Evolutionary conservation across 64 coral and sea anemone genomes (phyloP), one percentile per base, ranked within the genome.

Genomic region (Dendrophyllia cribrosa): DNA sequence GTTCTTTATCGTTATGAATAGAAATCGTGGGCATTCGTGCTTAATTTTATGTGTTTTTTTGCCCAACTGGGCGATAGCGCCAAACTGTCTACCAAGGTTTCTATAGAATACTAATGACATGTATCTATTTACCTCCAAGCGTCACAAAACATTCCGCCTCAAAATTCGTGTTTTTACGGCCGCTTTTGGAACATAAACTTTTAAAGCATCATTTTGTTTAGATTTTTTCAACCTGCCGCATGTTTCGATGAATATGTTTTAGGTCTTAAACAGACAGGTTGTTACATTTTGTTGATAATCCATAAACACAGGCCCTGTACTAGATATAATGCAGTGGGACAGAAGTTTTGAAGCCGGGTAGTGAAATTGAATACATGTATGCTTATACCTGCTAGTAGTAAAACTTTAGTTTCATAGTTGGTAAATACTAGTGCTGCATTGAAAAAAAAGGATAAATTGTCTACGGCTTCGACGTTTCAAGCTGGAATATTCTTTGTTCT

Each of bases 61-160:
- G 58, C 91, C 91, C 95, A 79, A 78, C 91, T 64, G 95, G 60
- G 75, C 15, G 52, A 16, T n/a, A 96, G 95, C 95, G 95, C 95
- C 95, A 86, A 4, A 7, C 3, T 71, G 95, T 90, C 95, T 92
- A 92, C 79, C 21, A 16, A 22, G 1, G 43, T 44, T 71, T 72
- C 25, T 71, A 43, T 26, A 72, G 67, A 74, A 75, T 44, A 72
- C 25, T 44, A 86, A 72, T 74, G 24, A 88, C 51, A 23, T 19
- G 72, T 88, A 59, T 74, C 86, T 59, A 22, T 88, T 88, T 88
- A 74, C 86, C 52, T 67, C 86, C 78, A 59, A 34, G 34, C 72
- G 16, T 43, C 62, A 43, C 17, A 64, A 19, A 67, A 84, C 66
- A 84, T 84, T 51, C 80, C 80, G 80, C 80, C 20, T 67, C 20